A percentile compares a stretch with the other conserved stretches of the same genome.
Conservation (phyloP, 2,888 invertebrate species). For the Caenorhabditis angaria region DNA sequence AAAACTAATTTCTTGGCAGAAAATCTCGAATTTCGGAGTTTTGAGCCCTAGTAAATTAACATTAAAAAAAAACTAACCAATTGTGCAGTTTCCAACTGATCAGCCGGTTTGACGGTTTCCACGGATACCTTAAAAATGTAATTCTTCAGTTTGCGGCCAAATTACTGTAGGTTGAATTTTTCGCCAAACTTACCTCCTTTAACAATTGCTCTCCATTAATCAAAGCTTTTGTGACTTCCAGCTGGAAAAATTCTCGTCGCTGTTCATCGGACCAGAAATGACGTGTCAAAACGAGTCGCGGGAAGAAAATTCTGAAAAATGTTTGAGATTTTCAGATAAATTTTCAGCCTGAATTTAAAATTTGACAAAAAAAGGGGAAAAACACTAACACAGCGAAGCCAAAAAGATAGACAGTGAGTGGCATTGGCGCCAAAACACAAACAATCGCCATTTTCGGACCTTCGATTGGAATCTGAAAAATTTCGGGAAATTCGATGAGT, state of each 20-base stretch:
- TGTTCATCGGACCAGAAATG: conserved; percentile 68
- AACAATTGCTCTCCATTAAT: conserved; percentile 35
- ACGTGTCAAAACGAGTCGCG: conserved; percentile 65
- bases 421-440: conserved; percentile 58
- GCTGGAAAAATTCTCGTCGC: conserved; percentile 56
- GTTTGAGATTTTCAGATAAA: background rate
- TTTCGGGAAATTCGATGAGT: too few relatives aligned
- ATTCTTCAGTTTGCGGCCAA: background rate
- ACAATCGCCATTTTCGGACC: conserved; percentile 60
- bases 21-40: too few relatives aligned
- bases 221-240: conserved; percentile 44
- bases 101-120: conserved; percentile 20
- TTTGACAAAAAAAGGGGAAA: background rate
- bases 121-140: background rate
- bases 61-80: conserved; percentile 16
- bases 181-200: conserved; percentile 1
- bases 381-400: conserved; percentile 60
- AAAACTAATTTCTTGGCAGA: too few relatives aligned
- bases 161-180: background rate
- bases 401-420: conserved; percentile 63
- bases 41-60: background rate
- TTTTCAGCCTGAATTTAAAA: background rate
- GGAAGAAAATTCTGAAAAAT: conserved; percentile 67
- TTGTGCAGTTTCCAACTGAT: conserved; percentile 28
- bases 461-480: conserved; percentile 60